Evolutionary conservation across 64 coral and sea anemone species (phyloP).

Genomic region (Hydrozoanthus tunicans): DNA sequence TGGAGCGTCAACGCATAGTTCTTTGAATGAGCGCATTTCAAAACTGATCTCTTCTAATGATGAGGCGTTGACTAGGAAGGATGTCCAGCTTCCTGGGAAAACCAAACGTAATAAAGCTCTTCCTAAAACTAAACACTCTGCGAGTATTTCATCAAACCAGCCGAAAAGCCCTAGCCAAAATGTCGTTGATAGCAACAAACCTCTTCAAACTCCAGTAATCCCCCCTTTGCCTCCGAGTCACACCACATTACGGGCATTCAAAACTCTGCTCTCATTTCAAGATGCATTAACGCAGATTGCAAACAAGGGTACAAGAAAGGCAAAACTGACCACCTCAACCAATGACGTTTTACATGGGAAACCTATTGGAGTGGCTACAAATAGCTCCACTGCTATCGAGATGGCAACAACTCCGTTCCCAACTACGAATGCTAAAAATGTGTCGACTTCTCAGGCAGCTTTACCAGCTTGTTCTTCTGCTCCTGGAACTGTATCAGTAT

Average conservation of each 20-base stretch:
- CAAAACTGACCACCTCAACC: background rate
- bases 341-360: background rate
- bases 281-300: constrained; percentile 37
- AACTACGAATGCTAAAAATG: background rate
- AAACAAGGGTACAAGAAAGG: background rate
- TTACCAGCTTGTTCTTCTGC: background rate
- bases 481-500: too few relatives aligned
- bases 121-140: background rate
- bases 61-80: constrained; percentile 22
- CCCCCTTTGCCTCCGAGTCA: constrained; percentile 78
- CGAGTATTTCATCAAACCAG: background rate
- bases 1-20: background rate
- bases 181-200: background rate
- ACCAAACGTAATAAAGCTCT: background rate
- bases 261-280: constrained; percentile 45
- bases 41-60: constrained; percentile 44
- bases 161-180: background rate
- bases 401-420: background rate
- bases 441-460: background rate
- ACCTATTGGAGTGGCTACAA: background rate
- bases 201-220: constrained; percentile 45
- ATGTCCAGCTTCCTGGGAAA: constrained; percentile 6
- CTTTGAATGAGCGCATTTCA: constrained; percentile 34
- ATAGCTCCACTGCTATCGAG: background rate
- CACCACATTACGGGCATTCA: constrained; percentile 74